Evolutionary conservation across 2,797 vertebrate genomes (phyloP).

Genomic region (Enteromius viviparus): DNA sequence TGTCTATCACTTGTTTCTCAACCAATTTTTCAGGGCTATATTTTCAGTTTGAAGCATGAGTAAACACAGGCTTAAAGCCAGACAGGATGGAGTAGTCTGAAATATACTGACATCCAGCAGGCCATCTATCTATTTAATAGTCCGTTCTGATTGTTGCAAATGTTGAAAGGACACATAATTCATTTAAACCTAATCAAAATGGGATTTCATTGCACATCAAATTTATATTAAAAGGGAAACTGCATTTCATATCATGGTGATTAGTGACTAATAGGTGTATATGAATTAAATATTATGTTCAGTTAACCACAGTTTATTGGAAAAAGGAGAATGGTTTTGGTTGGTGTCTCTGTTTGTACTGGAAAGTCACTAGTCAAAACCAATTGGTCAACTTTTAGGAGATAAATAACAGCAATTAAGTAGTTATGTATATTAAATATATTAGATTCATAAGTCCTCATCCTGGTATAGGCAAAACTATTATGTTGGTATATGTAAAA

Average conservation of each 20-base stretch:
- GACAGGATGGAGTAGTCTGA: not conserved
- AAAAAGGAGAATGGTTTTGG: not conserved
- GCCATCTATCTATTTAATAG: conserved; percentile 3
- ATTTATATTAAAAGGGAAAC: conserved; percentile 7
- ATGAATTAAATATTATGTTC: not conserved
- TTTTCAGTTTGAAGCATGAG: conserved; percentile 19
- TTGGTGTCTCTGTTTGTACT: not conserved
- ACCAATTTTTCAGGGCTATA: conserved; percentile 25
- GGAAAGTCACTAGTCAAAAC: not conserved
- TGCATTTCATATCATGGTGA: conserved; percentile 8
- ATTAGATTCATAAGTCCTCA: not conserved
- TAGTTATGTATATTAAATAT: not conserved
- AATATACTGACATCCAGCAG: conserved; percentile 15
- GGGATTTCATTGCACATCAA: conserved; percentile 9
- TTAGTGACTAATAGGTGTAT: conserved; percentile 3
- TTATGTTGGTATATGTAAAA: not conserved
- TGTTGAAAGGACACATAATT: conserved; percentile 5
- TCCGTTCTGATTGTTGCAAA: conserved; percentile 34
- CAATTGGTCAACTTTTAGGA: not conserved
- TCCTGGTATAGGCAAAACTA: not conserved
- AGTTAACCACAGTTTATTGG: not conserved
- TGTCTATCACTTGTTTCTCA: conserved; percentile 1
- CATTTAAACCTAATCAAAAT: conserved; percentile 21
- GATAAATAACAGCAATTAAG: not conserved
- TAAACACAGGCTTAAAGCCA: conserved; percentile 17